phyloP scores from a whole-genome alignment of 2,113 vertebrate genomes.

The Tursiops truncatus region DNA sequence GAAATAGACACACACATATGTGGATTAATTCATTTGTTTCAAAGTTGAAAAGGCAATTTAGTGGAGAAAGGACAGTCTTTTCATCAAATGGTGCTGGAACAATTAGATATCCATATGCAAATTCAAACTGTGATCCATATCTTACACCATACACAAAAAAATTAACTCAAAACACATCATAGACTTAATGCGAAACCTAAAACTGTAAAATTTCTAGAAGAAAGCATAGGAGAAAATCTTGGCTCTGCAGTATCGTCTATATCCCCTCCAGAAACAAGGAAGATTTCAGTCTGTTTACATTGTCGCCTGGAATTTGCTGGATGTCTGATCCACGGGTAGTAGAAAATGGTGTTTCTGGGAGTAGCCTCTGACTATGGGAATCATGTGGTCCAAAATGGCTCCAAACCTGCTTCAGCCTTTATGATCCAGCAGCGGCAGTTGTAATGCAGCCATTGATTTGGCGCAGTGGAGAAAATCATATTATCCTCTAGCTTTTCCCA shows the following conservation, averaged over 20 bases:
- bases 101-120: neutral
- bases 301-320: neutral
- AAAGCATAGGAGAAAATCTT: neutral
- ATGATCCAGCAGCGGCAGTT: neutral
- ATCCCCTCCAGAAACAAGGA: neutral
- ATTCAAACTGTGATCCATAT: neutral
- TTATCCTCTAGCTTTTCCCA: neutral
- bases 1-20: neutral
- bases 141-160: neutral
- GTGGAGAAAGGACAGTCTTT: neutral
- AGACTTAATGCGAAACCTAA: neutral
- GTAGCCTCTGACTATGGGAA: neutral
- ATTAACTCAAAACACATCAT: neutral
- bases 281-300: neutral
- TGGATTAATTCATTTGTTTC: neutral
- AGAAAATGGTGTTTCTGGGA: neutral
- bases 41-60: neutral
- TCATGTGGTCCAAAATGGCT: neutral
- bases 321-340: neutral
- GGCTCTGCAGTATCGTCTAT: neutral
- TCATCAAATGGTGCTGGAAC: neutral
- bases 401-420: neutral
- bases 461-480: neutral
- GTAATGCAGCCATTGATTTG: neutral
- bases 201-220: neutral